Conservation (phyloP, 30 jellyfish, hydroid and myxozoan species). For the Cassiopea andromeda region DNA sequence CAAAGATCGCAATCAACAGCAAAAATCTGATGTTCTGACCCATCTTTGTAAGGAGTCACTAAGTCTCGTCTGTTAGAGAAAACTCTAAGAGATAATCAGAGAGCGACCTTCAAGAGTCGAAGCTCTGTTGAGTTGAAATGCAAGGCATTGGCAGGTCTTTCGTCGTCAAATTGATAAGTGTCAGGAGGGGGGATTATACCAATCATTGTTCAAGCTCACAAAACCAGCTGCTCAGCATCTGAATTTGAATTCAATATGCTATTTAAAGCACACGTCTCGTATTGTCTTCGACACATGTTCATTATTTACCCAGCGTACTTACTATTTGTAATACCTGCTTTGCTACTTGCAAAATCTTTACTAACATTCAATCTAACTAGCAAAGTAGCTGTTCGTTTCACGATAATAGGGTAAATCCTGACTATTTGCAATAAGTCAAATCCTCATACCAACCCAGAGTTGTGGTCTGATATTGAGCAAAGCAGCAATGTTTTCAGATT, state of each 20-base stretch:
- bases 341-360: not conserved
- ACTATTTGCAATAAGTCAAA: no score
- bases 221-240: conserved; percentile 1
- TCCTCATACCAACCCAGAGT: no score
- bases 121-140: not conserved
- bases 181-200: conserved; percentile 6
- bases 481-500: no score
- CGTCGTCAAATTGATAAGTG: not conserved
- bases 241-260: conserved; percentile 1
- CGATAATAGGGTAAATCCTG: no score
- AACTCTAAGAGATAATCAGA: not conserved
- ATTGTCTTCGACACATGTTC: conserved; percentile 4
- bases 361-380: no score
- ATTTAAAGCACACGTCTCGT: not conserved
- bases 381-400: no score
- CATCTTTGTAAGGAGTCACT: not conserved
- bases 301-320: not conserved
- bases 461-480: no score
- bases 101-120: not conserved
- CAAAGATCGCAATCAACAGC: not conserved
- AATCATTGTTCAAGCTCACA: not conserved
- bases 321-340: not conserved
- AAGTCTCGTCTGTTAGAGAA: not conserved
- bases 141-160: conserved; percentile 7
- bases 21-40: not conserved